Base-by-base conservation (phyloP, 92 coral and sea anemone genomes). In the Porites cylindrica region DNA sequence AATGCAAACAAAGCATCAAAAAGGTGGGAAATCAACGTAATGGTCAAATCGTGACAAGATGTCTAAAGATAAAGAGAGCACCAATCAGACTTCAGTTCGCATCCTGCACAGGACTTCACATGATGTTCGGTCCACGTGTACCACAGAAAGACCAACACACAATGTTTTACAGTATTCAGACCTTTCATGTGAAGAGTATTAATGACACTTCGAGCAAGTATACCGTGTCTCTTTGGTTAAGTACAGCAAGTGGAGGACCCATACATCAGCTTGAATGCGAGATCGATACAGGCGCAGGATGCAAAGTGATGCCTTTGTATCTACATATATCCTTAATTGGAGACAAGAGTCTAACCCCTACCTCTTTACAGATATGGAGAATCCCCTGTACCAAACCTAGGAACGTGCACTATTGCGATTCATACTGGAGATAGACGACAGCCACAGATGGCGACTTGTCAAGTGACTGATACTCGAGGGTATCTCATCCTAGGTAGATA, bases 221-320 rank as follows among this genome's bases (percentile, higher is more conserved):
- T 58, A 76, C 58, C 65, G 58, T 54, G 51, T 53, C 80, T 10
- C 80, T 54, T 76, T 58, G 54, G 80, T 58, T 76, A 51, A 76
- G 80, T 76, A 19, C 80, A 76, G 53, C 80, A 76, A 24, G 24
- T 23, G 68, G 62, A 76, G 67, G 80, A 76, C 66, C 52, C 80
- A 76, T 76, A 21, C 20, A 76, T 18, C 66, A 76, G 16, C 14
- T 76, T 54, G 66, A 76, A 6, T 76, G 51, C 26, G 67, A 76
- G 80, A 56, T 76, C 16, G 80, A 76, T 18, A 16, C 68, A 76
- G 80, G 80, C 1, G 68, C 68, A 2, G 80, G 54, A 21, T 76
- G 68, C 51, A 76, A 58, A 19, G 67, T 76, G 10, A 76, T 56
- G 67, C 80, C 80, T 56, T 76, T 24, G 8, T 53, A 76, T 20